Conservation (phyloP, 2,113 vertebrate genomes). For the Chroicocephalus ridibundus region DNA sequence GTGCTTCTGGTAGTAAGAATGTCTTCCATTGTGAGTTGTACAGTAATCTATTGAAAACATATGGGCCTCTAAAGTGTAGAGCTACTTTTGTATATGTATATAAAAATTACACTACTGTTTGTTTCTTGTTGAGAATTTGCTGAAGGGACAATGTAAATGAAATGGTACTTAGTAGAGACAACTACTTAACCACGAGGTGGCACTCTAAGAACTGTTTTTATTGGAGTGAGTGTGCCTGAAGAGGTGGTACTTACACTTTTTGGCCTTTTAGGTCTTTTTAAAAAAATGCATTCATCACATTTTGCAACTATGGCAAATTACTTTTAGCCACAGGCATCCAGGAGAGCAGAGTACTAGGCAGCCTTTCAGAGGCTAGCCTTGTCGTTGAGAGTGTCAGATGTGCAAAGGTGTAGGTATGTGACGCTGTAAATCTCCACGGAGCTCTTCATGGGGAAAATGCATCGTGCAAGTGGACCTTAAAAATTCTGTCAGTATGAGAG, state of each 20-base stretch:
- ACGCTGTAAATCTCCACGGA: not conserved
- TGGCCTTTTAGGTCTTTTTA: not conserved
- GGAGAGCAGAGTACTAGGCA: not conserved
- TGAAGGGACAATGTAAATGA: not conserved
- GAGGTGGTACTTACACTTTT: not conserved
- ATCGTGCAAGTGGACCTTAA: not conserved
- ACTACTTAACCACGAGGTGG: constrained; percentile 63
- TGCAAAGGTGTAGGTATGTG: rapidly evolving
- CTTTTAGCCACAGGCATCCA: not conserved
- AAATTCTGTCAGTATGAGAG: not conserved
- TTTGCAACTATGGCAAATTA: not conserved
- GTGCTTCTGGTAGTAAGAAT: not conserved
- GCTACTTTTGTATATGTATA: rapidly evolving
- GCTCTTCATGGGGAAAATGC: not conserved
- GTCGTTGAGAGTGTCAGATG: not conserved
- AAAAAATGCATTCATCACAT: not conserved
- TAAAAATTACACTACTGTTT: not conserved
- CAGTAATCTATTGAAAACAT: not conserved
- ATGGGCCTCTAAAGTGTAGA: not conserved
- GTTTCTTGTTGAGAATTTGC: not conserved
- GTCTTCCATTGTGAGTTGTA: not conserved
- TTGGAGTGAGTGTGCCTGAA: not conserved
- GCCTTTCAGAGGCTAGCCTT: not conserved
- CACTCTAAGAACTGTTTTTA: constrained; percentile 35
- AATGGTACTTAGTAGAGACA: not conserved